These are phyloP conservation scores for Syngnathus scovelli DNA, from an alignment of 2,113 vertebrate species.

Conservation along the genomic window DNA sequence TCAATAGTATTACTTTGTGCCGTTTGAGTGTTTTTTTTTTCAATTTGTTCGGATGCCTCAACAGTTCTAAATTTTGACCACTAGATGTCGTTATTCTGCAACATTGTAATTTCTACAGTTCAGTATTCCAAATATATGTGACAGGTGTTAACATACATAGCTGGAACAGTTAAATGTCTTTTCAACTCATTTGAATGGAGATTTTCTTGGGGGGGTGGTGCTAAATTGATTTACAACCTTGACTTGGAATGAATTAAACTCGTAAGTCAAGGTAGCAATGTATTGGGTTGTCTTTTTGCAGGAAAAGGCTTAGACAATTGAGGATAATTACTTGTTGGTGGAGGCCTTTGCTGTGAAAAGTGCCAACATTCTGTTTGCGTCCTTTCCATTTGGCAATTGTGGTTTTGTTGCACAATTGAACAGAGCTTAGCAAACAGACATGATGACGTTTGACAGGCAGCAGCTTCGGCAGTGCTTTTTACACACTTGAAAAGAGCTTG, in stretches of 20 bases:
- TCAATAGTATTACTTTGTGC: background rate
- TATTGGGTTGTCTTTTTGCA: too few species aligned
- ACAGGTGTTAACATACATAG: too few species aligned
- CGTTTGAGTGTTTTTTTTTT: background rate
- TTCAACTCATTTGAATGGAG: too few species aligned
- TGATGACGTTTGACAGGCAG: conserved; percentile 14
- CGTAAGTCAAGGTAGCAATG: too few species aligned
- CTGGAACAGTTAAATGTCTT: too few species aligned
- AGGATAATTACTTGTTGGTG: background rate
- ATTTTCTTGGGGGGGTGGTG: too few species aligned
- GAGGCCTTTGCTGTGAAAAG: background rate
- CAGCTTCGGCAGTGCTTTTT: conserved; percentile 12
- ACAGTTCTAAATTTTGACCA: background rate
- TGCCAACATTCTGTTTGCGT: background rate
- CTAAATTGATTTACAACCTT: too few species aligned
- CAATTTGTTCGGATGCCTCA: background rate
- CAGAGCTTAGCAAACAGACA: conserved; percentile 18
- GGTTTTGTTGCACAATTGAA: conserved; percentile 4
- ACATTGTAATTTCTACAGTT: too few species aligned
- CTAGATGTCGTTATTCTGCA: too few species aligned
- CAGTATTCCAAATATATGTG: too few species aligned
- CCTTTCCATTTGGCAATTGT: conserved; percentile 1
- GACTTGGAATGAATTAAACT: too few species aligned
- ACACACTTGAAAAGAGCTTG: conserved; percentile 40
- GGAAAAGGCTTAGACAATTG: too few species aligned